A percentile compares a stretch with the other conserved stretches of the same genome.
Evolutionary conservation across 2,888 invertebrate genomes (phyloP).

Genomic region (Sphecodes monilicornis): DNA sequence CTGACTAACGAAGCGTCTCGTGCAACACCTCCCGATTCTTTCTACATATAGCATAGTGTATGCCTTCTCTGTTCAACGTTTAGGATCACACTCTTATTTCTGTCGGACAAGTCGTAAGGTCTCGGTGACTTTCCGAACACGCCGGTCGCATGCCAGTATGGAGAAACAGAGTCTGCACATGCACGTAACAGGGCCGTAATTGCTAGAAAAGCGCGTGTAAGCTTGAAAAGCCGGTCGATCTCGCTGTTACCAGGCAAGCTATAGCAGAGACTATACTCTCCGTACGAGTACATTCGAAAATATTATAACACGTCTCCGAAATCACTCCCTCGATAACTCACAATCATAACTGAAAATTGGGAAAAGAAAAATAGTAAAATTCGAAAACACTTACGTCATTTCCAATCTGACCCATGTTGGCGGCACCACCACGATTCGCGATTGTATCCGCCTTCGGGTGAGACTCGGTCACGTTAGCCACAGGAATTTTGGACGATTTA

Average conservation of each 20-base stretch:
- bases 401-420: slow-evolving; percentile 83
- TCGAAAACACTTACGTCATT: slow-evolving; percentile 81
- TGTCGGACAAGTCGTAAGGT: slow-evolving; percentile 41
- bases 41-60: background rate
- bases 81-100: slow-evolving; percentile 56
- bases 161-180: background rate
- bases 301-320: too few relatives aligned
- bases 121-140: slow-evolving; percentile 57
- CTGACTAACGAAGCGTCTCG: background rate
- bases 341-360: background rate
- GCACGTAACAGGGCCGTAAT: slow-evolving; percentile 14
- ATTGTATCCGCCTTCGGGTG: slow-evolving; percentile 80
- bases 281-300: too few relatives aligned
- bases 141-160: slow-evolving; percentile 32
- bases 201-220: slow-evolving; percentile 22
- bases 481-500: slow-evolving; percentile 80
- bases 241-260: slow-evolving; percentile 37
- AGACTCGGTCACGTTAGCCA: slow-evolving; percentile 79
- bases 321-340: too few relatives aligned
- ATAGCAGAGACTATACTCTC: background rate
- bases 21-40: background rate
- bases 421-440: slow-evolving; percentile 75
- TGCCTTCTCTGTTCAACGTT: background rate
- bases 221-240: slow-evolving; percentile 49
- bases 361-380: background rate